phyloP scores from a whole-genome alignment of 2,888 invertebrate genomes.

The Oscheius sp. region DNA sequence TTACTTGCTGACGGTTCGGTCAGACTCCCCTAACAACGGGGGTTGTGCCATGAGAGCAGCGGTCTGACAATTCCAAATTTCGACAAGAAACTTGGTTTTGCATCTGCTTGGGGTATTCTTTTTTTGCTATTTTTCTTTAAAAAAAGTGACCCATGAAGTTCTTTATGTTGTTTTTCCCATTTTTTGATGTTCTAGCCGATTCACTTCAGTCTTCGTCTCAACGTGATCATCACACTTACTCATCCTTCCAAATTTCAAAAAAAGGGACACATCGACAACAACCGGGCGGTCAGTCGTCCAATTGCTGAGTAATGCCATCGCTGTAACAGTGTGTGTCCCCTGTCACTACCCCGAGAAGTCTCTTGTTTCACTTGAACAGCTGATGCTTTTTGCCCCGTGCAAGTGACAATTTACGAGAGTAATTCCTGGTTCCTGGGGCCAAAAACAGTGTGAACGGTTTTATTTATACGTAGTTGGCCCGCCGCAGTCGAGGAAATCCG shows the following conservation, averaged over 20 bases:
- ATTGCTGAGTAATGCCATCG: conserved; percentile 5
- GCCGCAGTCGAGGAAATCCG: not conserved
- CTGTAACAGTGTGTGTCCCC: conserved; percentile 22
- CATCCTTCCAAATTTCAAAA: not conserved
- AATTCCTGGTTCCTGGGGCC: not conserved
- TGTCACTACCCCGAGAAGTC: conserved; percentile 18
- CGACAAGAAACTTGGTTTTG: too few relatives aligned
- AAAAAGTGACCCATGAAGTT: not conserved
- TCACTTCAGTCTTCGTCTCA: not conserved
- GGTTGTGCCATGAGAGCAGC: too few relatives aligned
- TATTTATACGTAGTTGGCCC: not conserved
- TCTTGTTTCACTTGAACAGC: conserved; percentile 22
- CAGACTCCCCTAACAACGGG: too few relatives aligned
- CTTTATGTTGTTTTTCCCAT: not conserved
- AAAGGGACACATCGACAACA: not conserved
- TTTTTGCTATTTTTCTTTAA: too few relatives aligned
- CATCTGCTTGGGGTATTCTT: too few relatives aligned
- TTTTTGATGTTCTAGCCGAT: not conserved
- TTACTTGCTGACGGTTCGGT: too few relatives aligned
- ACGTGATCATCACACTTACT: not conserved
- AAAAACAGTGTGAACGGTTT: not conserved
- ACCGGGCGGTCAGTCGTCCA: too few relatives aligned
- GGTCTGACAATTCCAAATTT: too few relatives aligned
- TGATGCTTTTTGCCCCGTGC: conserved; percentile 11
- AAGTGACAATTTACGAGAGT: not conserved